Conservation (phyloP, 2,888 invertebrate genomes). For the Desoria tigrina region DNA sequence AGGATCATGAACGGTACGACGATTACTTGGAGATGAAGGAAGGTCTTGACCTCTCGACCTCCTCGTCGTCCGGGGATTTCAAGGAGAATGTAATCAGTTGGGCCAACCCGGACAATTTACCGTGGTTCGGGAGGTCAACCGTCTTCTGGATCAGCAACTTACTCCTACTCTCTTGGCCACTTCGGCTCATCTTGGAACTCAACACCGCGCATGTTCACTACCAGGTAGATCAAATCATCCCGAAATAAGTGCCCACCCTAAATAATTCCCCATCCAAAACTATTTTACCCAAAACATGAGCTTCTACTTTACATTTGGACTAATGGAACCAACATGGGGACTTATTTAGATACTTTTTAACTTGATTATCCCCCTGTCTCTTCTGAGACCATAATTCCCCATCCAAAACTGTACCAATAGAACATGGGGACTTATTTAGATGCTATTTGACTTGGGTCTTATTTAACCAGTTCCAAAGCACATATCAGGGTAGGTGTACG, state of each 20-base stretch:
- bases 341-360: too few relatives aligned
- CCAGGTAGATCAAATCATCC: conserved; percentile 65
- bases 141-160: conserved; percentile 76
- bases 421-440: too few relatives aligned
- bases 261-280: too few relatives aligned
- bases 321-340: too few relatives aligned
- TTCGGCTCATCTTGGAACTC: conserved; percentile 74
- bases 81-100: conserved; percentile 56
- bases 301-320: too few relatives aligned
- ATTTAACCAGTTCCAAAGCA: too few relatives aligned
- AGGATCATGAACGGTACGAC: conserved; percentile 75
- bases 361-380: too few relatives aligned
- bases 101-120: conserved; percentile 58
- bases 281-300: too few relatives aligned
- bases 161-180: conserved; percentile 78
- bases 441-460: too few relatives aligned
- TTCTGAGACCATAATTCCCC: too few relatives aligned
- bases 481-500: too few relatives aligned
- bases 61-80: conserved; percentile 55
- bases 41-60: conserved; percentile 71
- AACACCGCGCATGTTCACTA: conserved; percentile 80
- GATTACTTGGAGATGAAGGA: conserved; percentile 85
- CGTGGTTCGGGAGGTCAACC: conserved; percentile 66
- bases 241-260: background rate
- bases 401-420: too few relatives aligned